A percentile compares a stretch with the other conserved stretches of the same genome.
Conservation (phyloP, 1,140 invertebrate genomes). For the Bombus consobrinus region DNA sequence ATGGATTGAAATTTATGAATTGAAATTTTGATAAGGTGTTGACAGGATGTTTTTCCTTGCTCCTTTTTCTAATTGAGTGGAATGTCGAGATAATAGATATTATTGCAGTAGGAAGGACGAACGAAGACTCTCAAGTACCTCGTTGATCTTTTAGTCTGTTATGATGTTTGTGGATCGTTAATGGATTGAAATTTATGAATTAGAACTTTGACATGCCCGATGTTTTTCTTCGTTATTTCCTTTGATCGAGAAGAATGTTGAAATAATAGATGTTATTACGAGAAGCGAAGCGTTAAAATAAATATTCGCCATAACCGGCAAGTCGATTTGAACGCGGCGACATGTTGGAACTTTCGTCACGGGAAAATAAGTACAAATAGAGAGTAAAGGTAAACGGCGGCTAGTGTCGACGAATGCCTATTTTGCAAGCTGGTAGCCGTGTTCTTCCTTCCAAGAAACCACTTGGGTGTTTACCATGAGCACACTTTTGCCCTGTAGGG, state of each 20-base stretch:
- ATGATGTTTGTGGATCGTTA: background rate
- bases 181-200: background rate
- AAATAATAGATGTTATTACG: background rate
- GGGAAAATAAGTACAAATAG: conserved; percentile 54
- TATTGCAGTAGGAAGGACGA: no score
- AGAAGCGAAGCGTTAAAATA: conserved; percentile 32
- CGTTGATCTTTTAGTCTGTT: background rate
- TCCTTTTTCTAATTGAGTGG: background rate
- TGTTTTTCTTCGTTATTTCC: background rate
- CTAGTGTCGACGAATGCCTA: conserved; percentile 71
- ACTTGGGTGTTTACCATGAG: conserved; percentile 71
- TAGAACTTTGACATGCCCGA: background rate
- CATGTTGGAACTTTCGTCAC: conserved; percentile 22
- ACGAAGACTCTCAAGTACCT: background rate
- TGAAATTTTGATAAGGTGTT: background rate
- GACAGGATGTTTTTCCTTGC: background rate
- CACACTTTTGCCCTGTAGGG: conserved; percentile 68
- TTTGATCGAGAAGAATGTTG: background rate
- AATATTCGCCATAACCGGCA: conserved; percentile 12
- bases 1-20: no score
- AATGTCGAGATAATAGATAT: no score
- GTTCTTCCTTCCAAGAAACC: conserved; percentile 73
- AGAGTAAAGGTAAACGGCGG: conserved; percentile 68
- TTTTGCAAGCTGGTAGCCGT: conserved; percentile 78
- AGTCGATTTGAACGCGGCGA: conserved; percentile 32